These are phyloP conservation scores for Euphonia xanthogaster DNA, from an alignment of 2,797 vertebrate genomes.

Conservation along the genomic window DNA sequence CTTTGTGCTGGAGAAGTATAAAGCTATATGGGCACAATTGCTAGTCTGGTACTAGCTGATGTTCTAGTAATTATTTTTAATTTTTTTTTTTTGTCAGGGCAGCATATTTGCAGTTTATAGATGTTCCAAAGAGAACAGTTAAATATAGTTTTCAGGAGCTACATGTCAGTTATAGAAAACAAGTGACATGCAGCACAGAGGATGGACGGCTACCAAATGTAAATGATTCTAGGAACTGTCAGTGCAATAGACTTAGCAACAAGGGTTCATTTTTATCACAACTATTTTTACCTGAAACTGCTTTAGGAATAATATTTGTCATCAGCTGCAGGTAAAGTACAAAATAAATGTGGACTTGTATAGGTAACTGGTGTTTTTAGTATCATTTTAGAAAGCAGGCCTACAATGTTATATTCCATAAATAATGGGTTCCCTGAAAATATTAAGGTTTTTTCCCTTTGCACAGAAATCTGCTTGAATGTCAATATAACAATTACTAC, in stretches of 20 bases:
- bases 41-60: neutral
- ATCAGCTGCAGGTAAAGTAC: neutral
- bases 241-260: neutral
- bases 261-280: neutral
- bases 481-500: conserved; percentile 67
- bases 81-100: neutral
- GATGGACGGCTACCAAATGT: neutral
- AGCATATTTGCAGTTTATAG: neutral
- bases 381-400: neutral
- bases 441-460: conserved; percentile 18
- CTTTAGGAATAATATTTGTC: neutral
- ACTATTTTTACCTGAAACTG: neutral
- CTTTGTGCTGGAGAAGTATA: neutral
- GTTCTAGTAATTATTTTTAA: neutral
- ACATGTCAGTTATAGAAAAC: neutral
- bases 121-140: neutral
- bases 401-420: neutral
- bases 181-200: neutral
- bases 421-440: conserved; percentile 30
- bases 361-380: neutral
- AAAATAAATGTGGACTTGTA: neutral
- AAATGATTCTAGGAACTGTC: neutral
- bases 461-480: conserved; percentile 65
- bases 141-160: neutral
- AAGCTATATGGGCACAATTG: neutral